A percentile compares a stretch with the other conserved stretches of the same genome.
These are phyloP conservation scores for Therioaphis trifolii DNA, from an alignment of 2,888 invertebrate genomes.

Conservation along the genomic window DNA sequence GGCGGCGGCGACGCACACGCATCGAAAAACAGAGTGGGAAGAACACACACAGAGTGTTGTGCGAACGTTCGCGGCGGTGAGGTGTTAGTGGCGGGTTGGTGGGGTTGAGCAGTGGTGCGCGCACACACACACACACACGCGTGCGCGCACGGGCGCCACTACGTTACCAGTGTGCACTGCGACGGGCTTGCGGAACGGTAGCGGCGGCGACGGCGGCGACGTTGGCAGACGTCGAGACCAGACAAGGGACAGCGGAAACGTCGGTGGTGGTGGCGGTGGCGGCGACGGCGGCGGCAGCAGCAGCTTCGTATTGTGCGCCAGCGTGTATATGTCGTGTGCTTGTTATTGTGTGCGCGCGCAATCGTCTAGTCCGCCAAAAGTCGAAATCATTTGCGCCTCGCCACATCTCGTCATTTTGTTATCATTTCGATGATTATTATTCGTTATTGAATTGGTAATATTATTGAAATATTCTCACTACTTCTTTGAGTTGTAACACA, in stretches of 20 bases:
- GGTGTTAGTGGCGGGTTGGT: no score
- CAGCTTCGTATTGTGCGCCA: no score
- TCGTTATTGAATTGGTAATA: no score
- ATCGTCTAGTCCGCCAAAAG: conserved; percentile 54
- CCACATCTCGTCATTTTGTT: conserved; percentile 32
- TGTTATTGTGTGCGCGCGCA: conserved; percentile 47
- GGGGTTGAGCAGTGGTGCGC: neutral
- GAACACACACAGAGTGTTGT: neutral
- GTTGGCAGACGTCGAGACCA: conserved; percentile 62
- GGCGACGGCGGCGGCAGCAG: conserved; percentile 20
- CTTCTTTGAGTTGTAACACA: no score
- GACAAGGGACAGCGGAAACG: conserved; percentile 40
- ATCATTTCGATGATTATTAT: conserved; percentile 30
- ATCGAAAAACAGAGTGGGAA: conserved; percentile 52
- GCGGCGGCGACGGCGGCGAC: conserved; percentile 46
- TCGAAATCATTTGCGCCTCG: conserved; percentile 33
- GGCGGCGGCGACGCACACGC: conserved; percentile 58
- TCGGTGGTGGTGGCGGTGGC: conserved; percentile 17
- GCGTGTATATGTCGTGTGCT: no score
- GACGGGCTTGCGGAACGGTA: conserved; percentile 25
- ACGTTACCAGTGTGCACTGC: conserved; percentile 5
- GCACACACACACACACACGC: neutral
- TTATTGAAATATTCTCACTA: no score
- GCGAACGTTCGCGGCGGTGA: neutral
- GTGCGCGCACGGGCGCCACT: neutral